A percentile compares a stretch with the other conserved stretches of the same genome.
phyloP scores from a whole-genome alignment of 1,140 invertebrate genomes.

The Teleogryllus occipitalis region DNA sequence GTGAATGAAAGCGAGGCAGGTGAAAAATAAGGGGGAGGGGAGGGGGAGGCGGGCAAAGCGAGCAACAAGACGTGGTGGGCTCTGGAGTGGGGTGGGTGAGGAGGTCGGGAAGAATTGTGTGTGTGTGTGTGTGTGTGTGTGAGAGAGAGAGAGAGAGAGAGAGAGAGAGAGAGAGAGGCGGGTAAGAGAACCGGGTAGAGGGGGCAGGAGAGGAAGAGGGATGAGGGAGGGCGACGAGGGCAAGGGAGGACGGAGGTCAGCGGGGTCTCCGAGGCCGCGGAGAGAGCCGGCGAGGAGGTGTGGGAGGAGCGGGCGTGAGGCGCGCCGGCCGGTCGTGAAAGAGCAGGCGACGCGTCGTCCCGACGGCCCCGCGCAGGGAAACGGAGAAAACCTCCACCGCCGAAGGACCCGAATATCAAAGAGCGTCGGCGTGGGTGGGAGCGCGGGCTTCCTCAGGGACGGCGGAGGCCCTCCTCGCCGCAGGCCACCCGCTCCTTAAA shows the following conservation, averaged over 20 bases:
- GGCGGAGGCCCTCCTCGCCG: no score
- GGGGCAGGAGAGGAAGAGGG: no score
- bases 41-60: neutral
- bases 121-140: neutral
- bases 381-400: no score
- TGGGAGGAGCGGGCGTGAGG: no score
- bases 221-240: neutral
- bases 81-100: neutral
- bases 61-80: neutral
- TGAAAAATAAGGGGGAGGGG: neutral
- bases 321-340: neutral
- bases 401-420: no score
- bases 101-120: neutral
- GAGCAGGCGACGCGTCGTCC: neutral
- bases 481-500: no score
- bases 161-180: no score
- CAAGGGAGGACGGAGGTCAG: neutral
- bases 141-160: neutral
- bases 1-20: neutral
- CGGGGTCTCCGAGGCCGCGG: neutral
- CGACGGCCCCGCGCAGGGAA: no score
- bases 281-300: neutral
- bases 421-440: no score
- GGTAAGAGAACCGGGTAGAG: neutral
- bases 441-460: no score